These are phyloP conservation scores for Atherix ibis DNA, from an alignment of 2,888 invertebrate genomes.

Conservation along the genomic window DNA sequence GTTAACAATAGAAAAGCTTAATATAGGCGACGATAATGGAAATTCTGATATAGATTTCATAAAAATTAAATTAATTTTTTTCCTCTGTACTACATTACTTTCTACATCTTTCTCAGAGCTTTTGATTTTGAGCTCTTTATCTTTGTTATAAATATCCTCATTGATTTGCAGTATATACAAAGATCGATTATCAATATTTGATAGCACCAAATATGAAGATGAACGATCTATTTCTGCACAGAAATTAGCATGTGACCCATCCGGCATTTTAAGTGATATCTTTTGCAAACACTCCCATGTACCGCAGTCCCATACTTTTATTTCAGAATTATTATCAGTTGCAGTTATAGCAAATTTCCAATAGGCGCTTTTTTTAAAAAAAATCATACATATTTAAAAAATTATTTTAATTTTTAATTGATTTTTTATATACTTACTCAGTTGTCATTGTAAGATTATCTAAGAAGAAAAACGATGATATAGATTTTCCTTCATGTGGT, in stretches of 20 bases:
- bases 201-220: conserved; percentile 71
- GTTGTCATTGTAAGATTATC: conserved; percentile 75
- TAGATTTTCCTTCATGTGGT: conserved; percentile 75
- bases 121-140: conserved; percentile 1
- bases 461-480: conserved; percentile 81
- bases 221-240: conserved; percentile 65
- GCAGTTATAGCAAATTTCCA: conserved; percentile 95
- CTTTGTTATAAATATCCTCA: conserved; percentile 22
- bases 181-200: conserved; percentile 71
- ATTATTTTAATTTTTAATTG: too few species aligned
- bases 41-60: conserved; percentile 72
- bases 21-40: conserved; percentile 67
- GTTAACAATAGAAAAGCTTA: conserved; percentile 78
- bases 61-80: conserved; percentile 34
- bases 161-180: conserved; percentile 66
- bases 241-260: conserved; percentile 16
- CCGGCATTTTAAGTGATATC: conserved; percentile 39
- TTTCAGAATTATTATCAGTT: conserved; percentile 71
- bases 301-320: conserved; percentile 91
- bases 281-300: conserved; percentile 90
- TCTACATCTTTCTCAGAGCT: neutral
- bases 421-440: too few species aligned
- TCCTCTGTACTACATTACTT: too few species aligned
- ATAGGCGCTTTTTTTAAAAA: conserved; percentile 41
- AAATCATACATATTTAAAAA: conserved; percentile 1